These are phyloP conservation scores for Enteromius radiatus DNA, from an alignment of 2,797 vertebrate species.

Conservation along the genomic window DNA sequence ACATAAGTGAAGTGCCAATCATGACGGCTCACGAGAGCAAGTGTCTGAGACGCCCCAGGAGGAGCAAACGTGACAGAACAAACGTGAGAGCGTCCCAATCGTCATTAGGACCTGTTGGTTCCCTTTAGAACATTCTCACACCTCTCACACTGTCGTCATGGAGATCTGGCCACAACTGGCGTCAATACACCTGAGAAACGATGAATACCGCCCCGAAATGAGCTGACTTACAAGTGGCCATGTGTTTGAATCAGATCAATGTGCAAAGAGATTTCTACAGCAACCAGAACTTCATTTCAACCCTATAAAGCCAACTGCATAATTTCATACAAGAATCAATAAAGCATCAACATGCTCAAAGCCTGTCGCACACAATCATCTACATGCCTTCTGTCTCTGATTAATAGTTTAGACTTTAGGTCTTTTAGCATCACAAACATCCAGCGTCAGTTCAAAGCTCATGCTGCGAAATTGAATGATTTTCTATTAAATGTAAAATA, in stretches of 20 bases:
- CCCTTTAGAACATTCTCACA: conserved; percentile 55
- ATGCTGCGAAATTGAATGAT: not conserved
- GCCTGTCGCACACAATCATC: not conserved
- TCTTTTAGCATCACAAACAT: not conserved
- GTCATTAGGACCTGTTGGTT: conserved; percentile 58
- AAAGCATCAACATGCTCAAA: not conserved
- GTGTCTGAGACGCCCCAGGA: conserved; percentile 45
- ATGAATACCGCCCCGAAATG: conserved; percentile 16
- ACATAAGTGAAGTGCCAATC: conserved; percentile 26
- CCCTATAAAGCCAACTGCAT: not conserved
- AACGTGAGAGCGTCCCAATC: conserved; percentile 23
- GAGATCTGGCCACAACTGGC: conserved; percentile 27
- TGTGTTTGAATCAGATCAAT: not conserved
- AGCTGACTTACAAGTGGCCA: conserved; percentile 8
- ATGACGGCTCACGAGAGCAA: conserved; percentile 1
- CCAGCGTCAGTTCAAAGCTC: not conserved
- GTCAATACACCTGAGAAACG: conserved; percentile 46
- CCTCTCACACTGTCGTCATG: conserved; percentile 52
- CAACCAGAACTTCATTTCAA: not conserved
- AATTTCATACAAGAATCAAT: not conserved
- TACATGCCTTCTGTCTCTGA: not conserved
- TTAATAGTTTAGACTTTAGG: not conserved
- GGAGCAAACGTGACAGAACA: conserved; percentile 53
- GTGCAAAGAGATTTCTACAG: not conserved
- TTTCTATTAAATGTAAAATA: not conserved